A percentile compares a stretch with the other conserved stretches of the same genome.
phyloP scores from a whole-genome alignment of 2,888 invertebrate genomes.

The Sympetrum striolatum region DNA sequence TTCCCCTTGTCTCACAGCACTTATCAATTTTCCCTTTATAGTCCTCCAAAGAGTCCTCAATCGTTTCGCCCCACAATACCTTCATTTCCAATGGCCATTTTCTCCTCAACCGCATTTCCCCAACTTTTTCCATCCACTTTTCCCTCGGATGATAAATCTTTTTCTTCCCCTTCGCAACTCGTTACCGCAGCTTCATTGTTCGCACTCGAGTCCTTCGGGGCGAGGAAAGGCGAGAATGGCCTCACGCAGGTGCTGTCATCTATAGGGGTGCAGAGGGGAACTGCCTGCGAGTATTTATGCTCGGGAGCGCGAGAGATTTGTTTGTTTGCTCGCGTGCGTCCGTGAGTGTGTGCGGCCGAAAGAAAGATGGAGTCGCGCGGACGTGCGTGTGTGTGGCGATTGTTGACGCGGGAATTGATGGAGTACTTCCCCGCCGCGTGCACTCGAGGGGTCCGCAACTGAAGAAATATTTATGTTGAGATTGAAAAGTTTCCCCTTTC shows the following conservation, averaged over 20 bases:
- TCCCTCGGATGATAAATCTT: background rate
- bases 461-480: background rate
- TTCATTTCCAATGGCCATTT: background rate
- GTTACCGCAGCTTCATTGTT: background rate
- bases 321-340: background rate
- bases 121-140: background rate
- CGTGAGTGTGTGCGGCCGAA: background rate
- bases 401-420: background rate
- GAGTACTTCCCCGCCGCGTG: background rate
- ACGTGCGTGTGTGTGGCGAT: background rate
- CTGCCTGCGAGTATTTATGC: background rate
- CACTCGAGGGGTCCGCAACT: background rate
- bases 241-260: background rate
- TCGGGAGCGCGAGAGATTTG: background rate
- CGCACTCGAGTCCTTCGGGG: background rate
- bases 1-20: too few relatives aligned
- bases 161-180: background rate
- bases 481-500: background rate
- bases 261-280: background rate
- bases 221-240: background rate
- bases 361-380: background rate
- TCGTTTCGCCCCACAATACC: background rate
- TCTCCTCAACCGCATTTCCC: background rate
- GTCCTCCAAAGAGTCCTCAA: background rate
- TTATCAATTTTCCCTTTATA: too few relatives aligned